These are phyloP conservation scores for Mixornis gularis DNA, from an alignment of 2,113 vertebrate genomes.

Conservation along the genomic window DNA sequence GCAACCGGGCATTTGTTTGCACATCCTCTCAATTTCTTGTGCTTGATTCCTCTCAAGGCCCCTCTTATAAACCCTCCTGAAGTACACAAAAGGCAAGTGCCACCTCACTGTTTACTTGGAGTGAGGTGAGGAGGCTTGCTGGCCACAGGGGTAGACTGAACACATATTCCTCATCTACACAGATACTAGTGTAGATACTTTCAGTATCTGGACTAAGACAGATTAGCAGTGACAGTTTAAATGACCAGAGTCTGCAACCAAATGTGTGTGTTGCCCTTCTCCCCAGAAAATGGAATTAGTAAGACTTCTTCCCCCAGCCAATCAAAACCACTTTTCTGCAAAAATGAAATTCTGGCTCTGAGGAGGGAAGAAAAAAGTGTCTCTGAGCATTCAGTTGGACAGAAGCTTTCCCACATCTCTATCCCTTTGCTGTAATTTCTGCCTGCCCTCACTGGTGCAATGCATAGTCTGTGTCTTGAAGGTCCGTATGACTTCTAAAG, in stretches of 20 bases:
- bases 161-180: not conserved
- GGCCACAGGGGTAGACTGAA: not conserved
- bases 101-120: not conserved
- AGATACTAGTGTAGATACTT: not conserved
- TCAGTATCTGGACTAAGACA: not conserved
- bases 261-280: not conserved
- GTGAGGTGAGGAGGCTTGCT: not conserved
- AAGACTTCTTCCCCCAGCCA: too few species aligned
- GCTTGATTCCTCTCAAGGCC: not conserved
- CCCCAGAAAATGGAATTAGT: not conserved
- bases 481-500: not conserved
- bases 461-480: not conserved
- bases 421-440: not conserved
- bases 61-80: not conserved
- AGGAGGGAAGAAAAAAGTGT: not conserved
- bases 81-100: constrained; percentile 68
- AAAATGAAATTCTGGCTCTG: not conserved
- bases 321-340: not conserved
- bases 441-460: not conserved
- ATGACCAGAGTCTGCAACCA: not conserved
- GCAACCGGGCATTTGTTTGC: not conserved
- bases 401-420: not conserved
- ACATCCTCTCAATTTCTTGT: not conserved
- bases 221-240: not conserved
- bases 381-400: not conserved